phyloP scores from a whole-genome alignment of 2,113 vertebrate genomes.

The Tylochromis polylepis region DNA sequence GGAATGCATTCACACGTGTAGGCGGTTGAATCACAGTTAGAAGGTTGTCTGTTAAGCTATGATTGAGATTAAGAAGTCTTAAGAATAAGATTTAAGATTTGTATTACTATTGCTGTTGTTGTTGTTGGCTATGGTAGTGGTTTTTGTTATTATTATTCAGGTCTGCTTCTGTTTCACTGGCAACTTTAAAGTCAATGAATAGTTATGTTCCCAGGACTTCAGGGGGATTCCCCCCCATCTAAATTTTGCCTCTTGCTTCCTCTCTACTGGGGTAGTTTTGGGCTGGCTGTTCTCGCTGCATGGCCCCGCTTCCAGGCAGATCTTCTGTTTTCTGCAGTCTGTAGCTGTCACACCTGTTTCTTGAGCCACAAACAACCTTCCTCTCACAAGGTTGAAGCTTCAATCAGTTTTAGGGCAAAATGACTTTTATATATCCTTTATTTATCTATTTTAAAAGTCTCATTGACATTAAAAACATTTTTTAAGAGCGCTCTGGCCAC shows the following conservation, averaged over 20 bases:
- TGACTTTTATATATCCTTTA: background rate
- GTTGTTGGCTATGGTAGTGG: background rate
- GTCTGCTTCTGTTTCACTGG: background rate
- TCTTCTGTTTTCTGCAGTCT: background rate
- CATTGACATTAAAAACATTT: accelerated
- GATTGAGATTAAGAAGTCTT: background rate
- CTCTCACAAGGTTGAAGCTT: background rate
- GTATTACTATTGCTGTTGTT: background rate
- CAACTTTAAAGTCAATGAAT: background rate
- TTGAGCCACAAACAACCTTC: background rate
- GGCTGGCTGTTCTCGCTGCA: background rate
- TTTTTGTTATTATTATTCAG: background rate
- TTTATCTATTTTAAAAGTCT: background rate
- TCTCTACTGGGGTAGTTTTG: background rate
- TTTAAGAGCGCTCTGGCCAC: background rate
- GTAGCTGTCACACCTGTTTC: background rate
- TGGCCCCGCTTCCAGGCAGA: background rate
- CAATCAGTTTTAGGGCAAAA: background rate
- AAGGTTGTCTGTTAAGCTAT: background rate
- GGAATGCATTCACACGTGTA: background rate
- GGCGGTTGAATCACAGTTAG: background rate
- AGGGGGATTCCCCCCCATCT: background rate
- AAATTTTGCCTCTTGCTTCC: background rate
- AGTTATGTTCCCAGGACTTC: background rate
- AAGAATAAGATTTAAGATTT: background rate